Conservation (phyloP, 2,888 invertebrate species). For the Eulithis testata region DNA sequence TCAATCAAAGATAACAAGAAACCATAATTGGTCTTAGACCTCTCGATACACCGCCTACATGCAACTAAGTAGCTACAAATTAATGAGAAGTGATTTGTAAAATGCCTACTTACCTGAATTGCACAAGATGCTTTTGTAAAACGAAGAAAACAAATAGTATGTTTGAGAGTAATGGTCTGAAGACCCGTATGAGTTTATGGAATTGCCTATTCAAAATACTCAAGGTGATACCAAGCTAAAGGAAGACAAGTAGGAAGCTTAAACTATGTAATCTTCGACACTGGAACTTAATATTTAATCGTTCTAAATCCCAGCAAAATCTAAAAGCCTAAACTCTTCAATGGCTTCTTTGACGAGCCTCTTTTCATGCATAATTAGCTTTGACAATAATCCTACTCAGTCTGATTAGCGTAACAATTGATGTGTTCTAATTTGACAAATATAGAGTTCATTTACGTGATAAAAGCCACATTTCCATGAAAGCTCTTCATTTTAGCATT, state of each 20-base stretch:
- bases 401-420: slow-evolving; percentile 19
- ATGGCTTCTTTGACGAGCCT: slow-evolving; percentile 22
- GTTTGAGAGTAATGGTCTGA: too few relatives aligned
- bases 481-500: slow-evolving; percentile 47
- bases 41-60: slow-evolving; percentile 58
- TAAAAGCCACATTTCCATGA: slow-evolving; percentile 24
- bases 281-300: neutral
- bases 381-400: slow-evolving; percentile 28
- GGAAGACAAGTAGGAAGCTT: too few relatives aligned
- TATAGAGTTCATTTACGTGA: slow-evolving; percentile 14
- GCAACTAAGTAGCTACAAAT: slow-evolving; percentile 24
- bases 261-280: too few relatives aligned
- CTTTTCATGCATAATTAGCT: slow-evolving; percentile 29
- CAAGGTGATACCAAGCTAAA: too few relatives aligned
- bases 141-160: neutral
- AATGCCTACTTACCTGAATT: slow-evolving; percentile 4
- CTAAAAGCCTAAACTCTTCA: slow-evolving; percentile 1
- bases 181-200: too few relatives aligned
- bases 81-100: slow-evolving; percentile 19
- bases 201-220: too few relatives aligned
- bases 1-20: slow-evolving; percentile 57
- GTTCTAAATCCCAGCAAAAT: slow-evolving; percentile 23
- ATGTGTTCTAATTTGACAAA: neutral
- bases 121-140: slow-evolving; percentile 15
- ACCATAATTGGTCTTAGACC: slow-evolving; percentile 53